A percentile compares a stretch with the other conserved stretches of the same genome.
Conservation (phyloP, 2,797 vertebrate genomes). For the Kryptopterus vitreolus region DNA sequence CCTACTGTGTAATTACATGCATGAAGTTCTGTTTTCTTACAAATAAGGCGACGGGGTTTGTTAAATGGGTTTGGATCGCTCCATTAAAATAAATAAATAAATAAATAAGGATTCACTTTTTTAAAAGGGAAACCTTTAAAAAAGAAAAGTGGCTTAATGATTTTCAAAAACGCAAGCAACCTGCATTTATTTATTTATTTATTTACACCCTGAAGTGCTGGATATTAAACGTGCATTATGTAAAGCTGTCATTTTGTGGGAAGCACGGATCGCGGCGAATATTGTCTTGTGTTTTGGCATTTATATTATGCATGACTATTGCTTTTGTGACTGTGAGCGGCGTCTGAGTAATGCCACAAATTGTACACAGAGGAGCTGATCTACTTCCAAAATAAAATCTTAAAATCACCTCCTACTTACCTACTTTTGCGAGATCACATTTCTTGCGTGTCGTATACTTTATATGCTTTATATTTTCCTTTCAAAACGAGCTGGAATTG, state of each 20-base stretch:
- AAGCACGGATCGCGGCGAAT: background rate
- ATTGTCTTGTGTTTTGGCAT: background rate
- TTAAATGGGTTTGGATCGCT: constrained; percentile 25
- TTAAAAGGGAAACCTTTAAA: background rate
- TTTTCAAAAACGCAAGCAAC: background rate
- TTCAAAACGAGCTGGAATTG: background rate
- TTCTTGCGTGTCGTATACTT: background rate
- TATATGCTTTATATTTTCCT: background rate
- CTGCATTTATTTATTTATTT: too few species aligned
- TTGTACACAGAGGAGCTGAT: background rate
- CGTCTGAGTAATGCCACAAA: constrained; percentile 13
- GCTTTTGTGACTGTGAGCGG: background rate
- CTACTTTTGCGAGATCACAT: background rate
- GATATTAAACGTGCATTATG: background rate
- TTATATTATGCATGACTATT: background rate
- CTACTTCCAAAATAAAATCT: background rate
- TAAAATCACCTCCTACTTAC: background rate
- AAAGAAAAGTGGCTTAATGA: background rate
- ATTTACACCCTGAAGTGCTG: too few species aligned
- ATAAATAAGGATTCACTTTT: too few species aligned
- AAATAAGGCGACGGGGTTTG: constrained; percentile 34
- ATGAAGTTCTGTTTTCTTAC: constrained; percentile 10
- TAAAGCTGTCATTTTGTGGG: background rate
- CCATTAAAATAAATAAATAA: too few species aligned
- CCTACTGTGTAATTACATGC: constrained; percentile 29